Evolutionary conservation across 1,140 invertebrate genomes (phyloP), one percentile per base, ranked within the genome.

Genomic region (Cyrtorhinus lividipennis): DNA sequence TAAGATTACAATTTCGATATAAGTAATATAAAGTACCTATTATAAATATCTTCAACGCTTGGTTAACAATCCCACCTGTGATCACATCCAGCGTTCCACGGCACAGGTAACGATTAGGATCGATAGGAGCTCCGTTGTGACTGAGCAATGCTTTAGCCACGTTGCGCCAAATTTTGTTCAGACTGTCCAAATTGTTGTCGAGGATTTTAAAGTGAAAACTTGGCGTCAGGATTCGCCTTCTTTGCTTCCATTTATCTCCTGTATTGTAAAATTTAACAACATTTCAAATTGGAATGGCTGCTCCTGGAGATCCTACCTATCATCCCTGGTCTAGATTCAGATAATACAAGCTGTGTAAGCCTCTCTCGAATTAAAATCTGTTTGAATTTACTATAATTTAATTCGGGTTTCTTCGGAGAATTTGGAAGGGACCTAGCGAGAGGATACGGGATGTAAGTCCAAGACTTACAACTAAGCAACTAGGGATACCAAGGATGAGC

Each of bases 151-250:
- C 15, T 15, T 38, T 15, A 38, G 30, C 30, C 30, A 38, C 30
- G 15, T 38, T 15, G 5, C 30, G 5, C 30, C 30, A 38, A 38
- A 8, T 5, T 23, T 24, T 57, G 56, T 57, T 57, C 20, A 57
- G 20, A 24, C 56, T 22, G 15, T 8, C 3, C 20, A 8, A 1
- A 24, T 57, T 57, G 56, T 57, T 57, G 20, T 57, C 56, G 18
- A 57, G 23, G 24, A 57, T 57, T 24, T 57, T 57, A 15, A 57
- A 57, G 24, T 57, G 56, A 24, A 57, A 57, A 8, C 20, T 23
- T 15, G 56, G 56, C 3, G 56, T 57, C 1, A 57, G 20, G 24
- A 23, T 13, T 57, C 24, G 20, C 24, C 56, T 57, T 24, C 56
- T 57, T 57, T 24, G 15, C 2, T 24, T 3, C 56, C 56, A 57